These are phyloP conservation scores for Elanus axillaris DNA, from an alignment of 2,113 vertebrate genomes.

Conservation along the genomic window DNA sequence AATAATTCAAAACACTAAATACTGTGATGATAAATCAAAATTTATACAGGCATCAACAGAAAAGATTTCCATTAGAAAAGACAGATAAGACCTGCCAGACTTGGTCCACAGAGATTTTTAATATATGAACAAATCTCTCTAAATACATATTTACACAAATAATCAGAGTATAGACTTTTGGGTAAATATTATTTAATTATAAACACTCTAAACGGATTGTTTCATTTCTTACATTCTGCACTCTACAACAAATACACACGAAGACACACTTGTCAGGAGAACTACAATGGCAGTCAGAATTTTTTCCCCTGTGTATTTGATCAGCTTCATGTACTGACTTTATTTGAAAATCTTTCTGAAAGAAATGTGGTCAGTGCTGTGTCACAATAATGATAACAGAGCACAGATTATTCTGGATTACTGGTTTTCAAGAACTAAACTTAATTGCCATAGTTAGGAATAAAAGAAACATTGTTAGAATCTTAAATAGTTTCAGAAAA, in stretches of 20 bases:
- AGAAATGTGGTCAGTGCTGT: background rate
- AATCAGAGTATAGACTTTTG: background rate
- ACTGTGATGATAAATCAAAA: background rate
- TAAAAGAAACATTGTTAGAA: background rate
- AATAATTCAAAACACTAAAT: background rate
- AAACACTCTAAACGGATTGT: background rate
- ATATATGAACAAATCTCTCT: background rate
- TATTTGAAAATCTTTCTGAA: background rate
- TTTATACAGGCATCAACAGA: background rate
- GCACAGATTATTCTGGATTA: background rate
- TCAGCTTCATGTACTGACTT: background rate
- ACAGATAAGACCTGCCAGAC: background rate
- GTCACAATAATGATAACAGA: background rate
- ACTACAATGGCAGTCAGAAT: too few species aligned
- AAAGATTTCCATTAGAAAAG: background rate
- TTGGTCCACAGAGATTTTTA: background rate
- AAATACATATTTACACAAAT: background rate
- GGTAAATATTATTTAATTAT: background rate
- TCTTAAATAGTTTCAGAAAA: background rate
- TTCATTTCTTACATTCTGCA: background rate
- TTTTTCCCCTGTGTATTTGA: background rate
- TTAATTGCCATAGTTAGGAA: background rate
- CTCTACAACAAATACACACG: background rate
- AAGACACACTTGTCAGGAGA: background rate
- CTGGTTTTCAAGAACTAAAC: background rate